Evolutionary conservation across 35 echinoderm and acorn worm genomes (phyloP), one percentile per base, ranked within the genome.

Genomic region (Acanthaster planci): DNA sequence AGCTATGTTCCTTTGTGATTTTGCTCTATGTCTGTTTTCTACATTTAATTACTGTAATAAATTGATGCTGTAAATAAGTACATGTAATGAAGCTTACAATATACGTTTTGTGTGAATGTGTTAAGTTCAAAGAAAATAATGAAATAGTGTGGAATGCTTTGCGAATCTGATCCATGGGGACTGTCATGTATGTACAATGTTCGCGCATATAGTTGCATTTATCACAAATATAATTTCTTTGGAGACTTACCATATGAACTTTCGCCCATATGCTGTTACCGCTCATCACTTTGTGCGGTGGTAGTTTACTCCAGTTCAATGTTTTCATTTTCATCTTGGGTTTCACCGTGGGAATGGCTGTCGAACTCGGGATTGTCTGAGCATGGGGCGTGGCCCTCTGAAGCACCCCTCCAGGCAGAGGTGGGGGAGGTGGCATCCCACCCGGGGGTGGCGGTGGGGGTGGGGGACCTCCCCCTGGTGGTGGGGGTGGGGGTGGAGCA

Each of bases 321-420:
- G 96, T 94, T 59, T 86, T 94, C 96, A 99, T 99, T 77, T 89
- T 84, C 14, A 88, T 80, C 86, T 93, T 99, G 67, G 96, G 96
- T 84, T 89, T 94, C 19, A 94, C 86, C 78, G 67, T 91, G 5
- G 96, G 96, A 60, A 97, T 88, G 30, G 86, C 96, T 27, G 82
- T 34, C n/a, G 96, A 88, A 35, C 51, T 77, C 9, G 90, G 79
- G 37, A 84, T 44, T 26, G 90, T 79, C 40, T 37, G 34, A 83
- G 81, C 86, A 14, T 83, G 84, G 16, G 60, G 83, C 2, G 77
- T 58, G 38, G 80, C 68, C 14, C 52, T 68, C 8, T 8, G 75
- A 7, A 80, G 80, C 17, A 53, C 35, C 10, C 77, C 76, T 37
- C 85, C 85, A n/a, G 88, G 72, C 23, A 91, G 94, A 32, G 95